Conservation (phyloP, 2,113 vertebrate species). For the Salvelinus alpinus region DNA sequence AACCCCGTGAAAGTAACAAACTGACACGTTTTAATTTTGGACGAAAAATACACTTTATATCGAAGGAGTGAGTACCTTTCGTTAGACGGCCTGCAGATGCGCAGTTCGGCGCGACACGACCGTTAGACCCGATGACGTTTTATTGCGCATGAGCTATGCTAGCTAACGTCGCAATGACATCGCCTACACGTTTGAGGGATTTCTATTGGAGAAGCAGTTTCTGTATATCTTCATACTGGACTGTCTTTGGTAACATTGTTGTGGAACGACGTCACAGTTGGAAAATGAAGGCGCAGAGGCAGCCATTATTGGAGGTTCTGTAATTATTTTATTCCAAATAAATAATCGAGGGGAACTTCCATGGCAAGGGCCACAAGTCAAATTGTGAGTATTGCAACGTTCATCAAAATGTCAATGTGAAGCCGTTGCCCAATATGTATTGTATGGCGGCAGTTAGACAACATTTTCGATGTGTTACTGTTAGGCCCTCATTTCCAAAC, state of each 20-base stretch:
- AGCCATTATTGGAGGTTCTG: slow-evolving; percentile 82
- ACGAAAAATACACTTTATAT: too few relatives aligned
- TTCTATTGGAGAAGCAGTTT: too few relatives aligned
- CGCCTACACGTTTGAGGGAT: too few relatives aligned
- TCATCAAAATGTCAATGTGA: slow-evolving; percentile 45
- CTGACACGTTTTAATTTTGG: too few relatives aligned
- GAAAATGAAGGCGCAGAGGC: slow-evolving; percentile 86
- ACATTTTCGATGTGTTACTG: slow-evolving; percentile 53
- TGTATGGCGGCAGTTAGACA: slow-evolving; percentile 57
- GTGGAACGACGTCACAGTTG: slow-evolving; percentile 89
- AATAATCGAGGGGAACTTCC: slow-evolving; percentile 80
- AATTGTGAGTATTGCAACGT: slow-evolving; percentile 77
- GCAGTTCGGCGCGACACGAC: too few relatives aligned
- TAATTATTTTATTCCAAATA: slow-evolving; percentile 84
- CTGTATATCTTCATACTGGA: too few relatives aligned
- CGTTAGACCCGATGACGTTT: too few relatives aligned
- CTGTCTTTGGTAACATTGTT: slow-evolving; percentile 87
- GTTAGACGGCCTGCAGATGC: too few relatives aligned
- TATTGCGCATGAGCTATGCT: too few relatives aligned
- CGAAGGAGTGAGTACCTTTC: too few relatives aligned
- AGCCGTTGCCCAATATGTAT: slow-evolving; percentile 49
- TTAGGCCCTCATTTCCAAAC: slow-evolving; percentile 62
- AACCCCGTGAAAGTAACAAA: too few relatives aligned
- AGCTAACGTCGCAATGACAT: too few relatives aligned
- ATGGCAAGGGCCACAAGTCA: slow-evolving; percentile 98